Evolutionary conservation across 2,888 invertebrate species (phyloP), one percentile per base, ranked within the genome.

Genomic region (Troilus luridus): DNA sequence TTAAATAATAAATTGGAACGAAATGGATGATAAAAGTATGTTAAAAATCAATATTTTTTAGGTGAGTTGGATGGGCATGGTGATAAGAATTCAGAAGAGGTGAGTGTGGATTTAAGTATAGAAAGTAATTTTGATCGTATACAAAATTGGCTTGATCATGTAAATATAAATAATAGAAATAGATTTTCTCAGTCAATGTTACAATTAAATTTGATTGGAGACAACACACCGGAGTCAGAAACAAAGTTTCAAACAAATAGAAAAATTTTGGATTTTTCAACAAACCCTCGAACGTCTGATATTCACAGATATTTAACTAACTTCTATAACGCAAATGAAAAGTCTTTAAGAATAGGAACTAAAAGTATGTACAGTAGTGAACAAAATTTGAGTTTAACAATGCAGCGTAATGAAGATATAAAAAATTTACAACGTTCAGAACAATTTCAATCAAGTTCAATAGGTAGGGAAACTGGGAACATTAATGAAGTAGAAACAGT

Each of bases 61-160:
- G 91, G 89, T 92, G 91, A 91, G 88, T 92, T 91, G 92, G 92
- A 91, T 91, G 92, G 91, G 88, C 91, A 91, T 91, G 92, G 92
- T 85, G 92, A 91, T 90, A 91, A 91, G 88, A 91, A 92, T 41
- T 88, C 91, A n/a, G 93, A 93, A 91, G 93, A 93, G 93, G 93
- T 93, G 93, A 93, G 93, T 93, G 92, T 91, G 77, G 91, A 91
- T 92, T 91, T 92, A 91, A 92, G 91, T 92, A 92, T 88, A 67
- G 92, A 91, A 81, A 72, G 89, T 90, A 92, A 90, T 85, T 92
- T 90, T 90, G 91, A 92, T 59, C 91, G 92, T 56, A 92, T 92
- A 41, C 92, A 92, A 91, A 92, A 92, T 8, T 92, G 92, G 92
- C 90, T 93, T 89, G 93, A 91, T 88, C 62, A 77, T 91, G 90